phyloP scores from a whole-genome alignment of 2,797 vertebrate genomes.

The Notolepis coatsorum region DNA sequence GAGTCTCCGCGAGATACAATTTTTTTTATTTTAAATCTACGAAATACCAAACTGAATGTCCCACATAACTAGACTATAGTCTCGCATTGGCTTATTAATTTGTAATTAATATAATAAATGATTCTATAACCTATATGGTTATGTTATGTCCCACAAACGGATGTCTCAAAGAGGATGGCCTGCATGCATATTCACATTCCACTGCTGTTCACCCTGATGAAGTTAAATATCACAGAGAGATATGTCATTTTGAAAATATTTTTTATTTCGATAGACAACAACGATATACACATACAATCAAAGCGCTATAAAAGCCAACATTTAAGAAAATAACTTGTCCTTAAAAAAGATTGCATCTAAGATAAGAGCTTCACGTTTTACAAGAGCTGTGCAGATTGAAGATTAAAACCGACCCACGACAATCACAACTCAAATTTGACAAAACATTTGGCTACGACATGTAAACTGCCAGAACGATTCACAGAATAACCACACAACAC shows the following conservation, averaged over 20 bases:
- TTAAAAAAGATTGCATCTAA: slow-evolving; percentile 99
- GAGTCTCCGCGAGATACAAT: no score
- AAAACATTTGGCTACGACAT: slow-evolving; percentile 87
- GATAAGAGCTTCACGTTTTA: slow-evolving; percentile 94
- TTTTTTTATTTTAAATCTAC: no score
- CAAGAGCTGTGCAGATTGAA: slow-evolving; percentile 88
- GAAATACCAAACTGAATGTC: no score
- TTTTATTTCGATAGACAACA: slow-evolving; percentile 96
- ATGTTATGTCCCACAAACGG: no score
- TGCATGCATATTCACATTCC: no score
- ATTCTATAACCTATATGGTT: no score
- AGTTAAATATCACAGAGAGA: slow-evolving; percentile 10
- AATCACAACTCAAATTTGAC: slow-evolving; percentile 86
- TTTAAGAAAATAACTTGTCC: slow-evolving; percentile 99
- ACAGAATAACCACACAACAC: slow-evolving; percentile 80
- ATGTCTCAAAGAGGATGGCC: no score
- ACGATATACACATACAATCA: slow-evolving; percentile 97
- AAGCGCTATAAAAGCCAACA: slow-evolving; percentile 99
- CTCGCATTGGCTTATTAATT: no score
- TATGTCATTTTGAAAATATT: slow-evolving; percentile 97
- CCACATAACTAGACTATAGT: no score
- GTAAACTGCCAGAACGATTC: slow-evolving; percentile 88
- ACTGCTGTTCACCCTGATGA: background rate
- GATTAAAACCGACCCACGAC: slow-evolving; percentile 86
- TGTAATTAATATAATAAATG: no score